Evolutionary conservation across 2,888 invertebrate genomes (phyloP), one percentile per base, ranked within the genome.

Genomic region (Caenorhabditis macrosperma): DNA sequence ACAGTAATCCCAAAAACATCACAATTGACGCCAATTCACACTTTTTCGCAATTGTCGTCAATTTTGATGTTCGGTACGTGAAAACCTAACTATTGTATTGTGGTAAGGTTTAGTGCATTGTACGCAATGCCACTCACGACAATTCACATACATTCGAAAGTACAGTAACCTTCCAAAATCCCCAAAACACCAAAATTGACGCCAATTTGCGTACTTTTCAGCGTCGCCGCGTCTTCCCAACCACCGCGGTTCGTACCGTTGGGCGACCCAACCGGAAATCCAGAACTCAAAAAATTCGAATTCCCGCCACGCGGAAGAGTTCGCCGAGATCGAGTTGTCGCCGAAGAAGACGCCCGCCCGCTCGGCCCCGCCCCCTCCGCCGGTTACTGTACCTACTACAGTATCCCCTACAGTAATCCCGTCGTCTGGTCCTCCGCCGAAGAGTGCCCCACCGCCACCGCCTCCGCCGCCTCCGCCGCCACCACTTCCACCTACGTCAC

Each of bases 391-490:
- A 22, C 59, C 59, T 30, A 12, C 69, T 17, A n/a, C n/a, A n/a
- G n/a, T n/a, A n/a, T n/a, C n/a, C n/a, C n/a, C n/a, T n/a, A n/a
- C n/a, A n/a, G 28, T 35, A 22, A 57, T 1, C 57, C 35, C 15
- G 4, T 20, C 15, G 22, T 54, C 57, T 22, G 35, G 35, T n/a
- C 41, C 61, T 26, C 44, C 50, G n/a, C 30, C 59, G 4, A 38
- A 57, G 24, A 2, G 44, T 15, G 44, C 55, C 33, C 60, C 64
- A 3, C 50, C 74, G 24, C 67, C 75, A 12, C 60, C 76, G 4
- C 76, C 64, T 9, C 50, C 74, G 24, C 67, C 75, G n/a, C 60
- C 76, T 9, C 76, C 76, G 6, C 76, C 76, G 9, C 76, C 76
- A 5, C 69, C 63, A 41, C 68, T 68, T 7, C 38, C 76, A 1